Base-by-base conservation (phyloP, 2,888 invertebrate species). In the Lasioglossum malachurum region DNA sequence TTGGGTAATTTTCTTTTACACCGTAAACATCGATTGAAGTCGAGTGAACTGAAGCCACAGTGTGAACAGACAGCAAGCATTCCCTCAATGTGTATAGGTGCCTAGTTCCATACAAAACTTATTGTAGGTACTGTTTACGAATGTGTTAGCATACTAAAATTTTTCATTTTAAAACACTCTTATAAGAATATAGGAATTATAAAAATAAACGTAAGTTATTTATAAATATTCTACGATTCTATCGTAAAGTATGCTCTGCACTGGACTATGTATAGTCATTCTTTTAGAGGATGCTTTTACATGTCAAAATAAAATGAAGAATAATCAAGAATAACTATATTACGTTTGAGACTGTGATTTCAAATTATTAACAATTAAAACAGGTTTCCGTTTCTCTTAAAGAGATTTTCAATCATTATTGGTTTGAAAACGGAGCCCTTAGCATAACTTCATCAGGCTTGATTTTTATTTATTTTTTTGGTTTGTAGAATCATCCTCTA, bases 41-140 rank as follows among this genome's bases (percentile, higher is more conserved):
- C 97, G 91, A 96, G 96, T 78, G 98, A 98, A 73, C 97, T 96
- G 93, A 97, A 97, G 31, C 98, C 98, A 95, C 98, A 98, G 89
- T 96, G 96, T 88, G 97, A 96, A 95, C 98, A 98, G 2, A 98
- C 96, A 12, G 98, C 98, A 89, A 97, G 95, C 96, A 97, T 97
- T 77, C 98, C 98, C 60, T 97, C 97, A 49, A 97, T 96, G 87
- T 96, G 96, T 90, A 97, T 97, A 7, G 97, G 97, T 78, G 94
- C 89, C 91, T 96, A 92, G 57, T 89, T 83, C 74, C 86, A 90
- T 44, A 90, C 77, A 87, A 90, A 90, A 87, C 23, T 76, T 84
- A 64, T 82, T 81, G 79, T 72, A 78, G 49, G 41, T 72, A 53
- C 19, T 38, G 53, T 38, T 71, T 41, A 27, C 23, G 67, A 69